Evolutionary conservation across 2,113 vertebrate genomes (phyloP).

Genomic region (Ptilorrhoa leucosticta): DNA sequence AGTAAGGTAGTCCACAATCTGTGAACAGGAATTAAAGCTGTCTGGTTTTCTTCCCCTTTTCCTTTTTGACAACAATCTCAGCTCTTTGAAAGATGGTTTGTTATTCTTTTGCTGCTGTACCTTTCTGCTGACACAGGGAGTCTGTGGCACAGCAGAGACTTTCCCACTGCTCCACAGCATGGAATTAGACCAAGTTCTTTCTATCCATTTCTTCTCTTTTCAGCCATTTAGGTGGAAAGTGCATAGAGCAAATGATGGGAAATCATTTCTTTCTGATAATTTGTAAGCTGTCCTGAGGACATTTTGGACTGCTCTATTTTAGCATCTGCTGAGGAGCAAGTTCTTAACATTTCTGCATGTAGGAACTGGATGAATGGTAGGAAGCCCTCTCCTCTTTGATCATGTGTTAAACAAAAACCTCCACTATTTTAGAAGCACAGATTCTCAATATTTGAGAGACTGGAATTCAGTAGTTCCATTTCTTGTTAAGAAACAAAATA

Average conservation of each 20-base stretch:
- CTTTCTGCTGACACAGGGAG: not conserved
- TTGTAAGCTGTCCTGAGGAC: not conserved
- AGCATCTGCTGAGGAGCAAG: not conserved
- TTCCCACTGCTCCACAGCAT: not conserved
- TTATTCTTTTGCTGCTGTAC: not conserved
- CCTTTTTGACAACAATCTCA: not conserved
- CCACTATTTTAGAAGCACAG: not conserved
- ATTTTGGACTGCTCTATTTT: not conserved
- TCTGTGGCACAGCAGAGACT: not conserved
- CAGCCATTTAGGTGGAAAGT: not conserved
- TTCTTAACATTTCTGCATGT: not conserved
- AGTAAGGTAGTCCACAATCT: not conserved
- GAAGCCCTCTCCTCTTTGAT: not conserved
- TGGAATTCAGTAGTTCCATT: not conserved
- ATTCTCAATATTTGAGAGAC: not conserved
- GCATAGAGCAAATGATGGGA: not conserved
- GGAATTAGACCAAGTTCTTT: not conserved
- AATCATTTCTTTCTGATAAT: not conserved
- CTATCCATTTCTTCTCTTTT: not conserved
- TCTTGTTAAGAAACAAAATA: not conserved
- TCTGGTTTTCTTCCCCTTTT: not conserved
- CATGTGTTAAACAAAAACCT: not conserved
- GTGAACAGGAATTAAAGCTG: not conserved
- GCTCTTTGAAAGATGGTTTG: accelerated
- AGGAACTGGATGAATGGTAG: not conserved